Percentiles rank a stretch among this genome's conserved stretches.
Evolutionary conservation across 1,140 invertebrate genomes (phyloP).

Genomic region (Ceratosolen fusciceps): DNA sequence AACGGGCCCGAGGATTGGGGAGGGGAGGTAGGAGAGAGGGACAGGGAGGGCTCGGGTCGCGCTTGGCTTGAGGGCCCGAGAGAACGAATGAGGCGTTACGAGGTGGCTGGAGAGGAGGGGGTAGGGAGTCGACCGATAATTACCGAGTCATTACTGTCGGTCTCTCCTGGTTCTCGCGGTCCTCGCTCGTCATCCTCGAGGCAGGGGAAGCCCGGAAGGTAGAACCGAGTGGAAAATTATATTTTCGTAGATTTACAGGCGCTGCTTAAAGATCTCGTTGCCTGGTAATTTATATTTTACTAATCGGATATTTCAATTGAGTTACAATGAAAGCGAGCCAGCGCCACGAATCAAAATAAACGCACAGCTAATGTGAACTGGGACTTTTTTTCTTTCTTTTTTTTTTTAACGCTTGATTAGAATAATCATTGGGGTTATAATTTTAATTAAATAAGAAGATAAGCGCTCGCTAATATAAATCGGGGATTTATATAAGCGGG

Average conservation of each 20-base stretch:
- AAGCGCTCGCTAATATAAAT: no score
- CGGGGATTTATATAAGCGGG: conserved; percentile 14
- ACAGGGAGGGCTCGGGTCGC: no score
- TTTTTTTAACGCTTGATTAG: no score
- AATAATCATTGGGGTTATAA: no score
- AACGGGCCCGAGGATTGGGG: no score
- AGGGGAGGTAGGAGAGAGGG: no score
- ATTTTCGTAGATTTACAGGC: conserved; percentile 8
- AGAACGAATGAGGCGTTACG: not conserved
- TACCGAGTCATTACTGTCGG: conserved; percentile 61
- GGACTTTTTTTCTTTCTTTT: no score
- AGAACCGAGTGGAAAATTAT: conserved; percentile 50
- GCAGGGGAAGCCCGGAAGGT: conserved; percentile 38
- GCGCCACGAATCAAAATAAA: no score
- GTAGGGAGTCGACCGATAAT: conserved; percentile 64
- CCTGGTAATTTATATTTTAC: conserved; percentile 51
- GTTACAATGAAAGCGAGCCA: no score
- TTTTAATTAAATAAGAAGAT: no score
- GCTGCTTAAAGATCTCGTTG: conserved; percentile 33
- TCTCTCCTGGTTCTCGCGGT: conserved; percentile 63
- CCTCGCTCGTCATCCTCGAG: conserved; percentile 52
- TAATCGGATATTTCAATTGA: no score
- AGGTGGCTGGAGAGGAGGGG: not conserved
- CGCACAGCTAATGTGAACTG: no score
- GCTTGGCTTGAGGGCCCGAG: not conserved